Base-by-base conservation (phyloP, 2,113 vertebrate species). In the Struthidea cinerea region DNA sequence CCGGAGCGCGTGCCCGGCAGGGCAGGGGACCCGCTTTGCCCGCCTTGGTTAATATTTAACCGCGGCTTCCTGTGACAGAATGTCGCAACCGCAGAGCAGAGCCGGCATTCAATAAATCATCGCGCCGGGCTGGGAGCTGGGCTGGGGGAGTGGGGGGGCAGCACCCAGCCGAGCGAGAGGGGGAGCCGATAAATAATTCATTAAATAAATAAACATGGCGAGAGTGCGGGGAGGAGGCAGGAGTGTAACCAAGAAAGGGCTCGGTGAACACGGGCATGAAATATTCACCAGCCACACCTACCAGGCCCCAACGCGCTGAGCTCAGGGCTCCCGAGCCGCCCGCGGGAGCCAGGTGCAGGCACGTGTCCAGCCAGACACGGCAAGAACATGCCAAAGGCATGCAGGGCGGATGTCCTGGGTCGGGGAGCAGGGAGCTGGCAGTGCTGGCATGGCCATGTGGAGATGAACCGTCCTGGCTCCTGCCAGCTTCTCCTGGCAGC, bases 161-260 rank as follows among this genome's bases (percentile, higher is more conserved):
- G 88, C 55, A 82, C 95, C 92, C 85, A 92, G 94, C 77, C 46
- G 41, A 93, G 96, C 49, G 73, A 87, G 93, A 76, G 92, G 94
- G 94, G 93, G 94, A 85, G 91, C 71, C 39, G 80, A 98, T 98
- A 97, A 98, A 98, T 98, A 97, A 98, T 98, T 98, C 98, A 98
- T 98, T 98, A 98, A 98, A 98, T 96, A 98, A 98, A 98, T 97
- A 98, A 98, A 98, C 98, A 98, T 90, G 97, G 92, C 71, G 95
- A 89, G 87, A 92, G 93, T 14, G n/a, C 81, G 30, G 88, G 94
- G 94, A 92, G 88, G 55, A 65, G 95, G 88, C 85, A 80, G 69
- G 47, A n/a, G 41, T 91, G 95, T 90, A 90, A 94, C 76, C 76
- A 49, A 91, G 91, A 94, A 85, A 93, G 55, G 96, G 97, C 89